These are phyloP conservation scores for Epinotia brunnichana DNA, from an alignment of 2,888 invertebrate species.

Conservation along the genomic window DNA sequence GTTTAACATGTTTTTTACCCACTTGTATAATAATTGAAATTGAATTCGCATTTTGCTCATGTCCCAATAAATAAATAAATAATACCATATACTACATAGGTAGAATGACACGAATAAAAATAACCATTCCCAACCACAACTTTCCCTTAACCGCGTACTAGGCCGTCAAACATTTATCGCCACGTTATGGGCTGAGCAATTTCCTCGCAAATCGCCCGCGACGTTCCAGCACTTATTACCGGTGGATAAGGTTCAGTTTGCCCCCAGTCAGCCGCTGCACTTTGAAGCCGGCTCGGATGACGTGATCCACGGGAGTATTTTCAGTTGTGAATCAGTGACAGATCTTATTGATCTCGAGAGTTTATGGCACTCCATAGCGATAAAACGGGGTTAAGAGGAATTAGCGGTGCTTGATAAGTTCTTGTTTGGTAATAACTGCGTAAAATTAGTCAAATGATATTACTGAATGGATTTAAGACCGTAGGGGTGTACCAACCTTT, in stretches of 20 bases:
- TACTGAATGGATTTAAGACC: no score
- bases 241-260: constrained; percentile 7
- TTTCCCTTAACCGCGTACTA: constrained; percentile 35
- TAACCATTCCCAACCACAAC: background rate
- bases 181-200: constrained; percentile 59
- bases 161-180: constrained; percentile 58
- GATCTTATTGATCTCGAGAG: constrained; percentile 39
- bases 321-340: constrained; percentile 45
- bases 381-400: constrained; percentile 18
- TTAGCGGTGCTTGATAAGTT: constrained; percentile 9
- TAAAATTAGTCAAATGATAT: background rate
- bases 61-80: no score
- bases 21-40: no score
- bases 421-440: background rate
- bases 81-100: background rate
- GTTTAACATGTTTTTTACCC: no score
- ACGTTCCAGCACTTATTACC: constrained; percentile 16
- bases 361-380: constrained; percentile 15
- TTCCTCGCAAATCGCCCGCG: constrained; percentile 48
- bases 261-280: constrained; percentile 10
- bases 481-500: no score
- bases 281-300: constrained; percentile 45
- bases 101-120: background rate
- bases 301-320: constrained; percentile 48
- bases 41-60: no score